Base-by-base conservation (phyloP, 2,113 vertebrate genomes). In the Engystomops pustulosus region DNA sequence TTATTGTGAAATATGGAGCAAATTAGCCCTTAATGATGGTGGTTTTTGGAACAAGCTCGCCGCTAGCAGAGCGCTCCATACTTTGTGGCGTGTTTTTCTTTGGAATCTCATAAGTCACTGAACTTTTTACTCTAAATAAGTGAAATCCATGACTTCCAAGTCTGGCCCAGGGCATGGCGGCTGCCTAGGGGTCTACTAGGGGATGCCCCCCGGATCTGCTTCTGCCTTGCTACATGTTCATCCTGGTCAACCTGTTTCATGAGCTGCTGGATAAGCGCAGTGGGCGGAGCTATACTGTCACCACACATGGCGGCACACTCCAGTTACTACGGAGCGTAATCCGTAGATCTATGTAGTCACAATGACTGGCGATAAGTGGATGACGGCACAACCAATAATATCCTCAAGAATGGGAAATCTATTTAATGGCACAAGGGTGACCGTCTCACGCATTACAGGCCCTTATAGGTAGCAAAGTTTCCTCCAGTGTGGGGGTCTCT, bases 1-100 rank as follows among this genome's bases (percentile, higher is more conserved):
- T 92, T 89, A 80, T 49, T 83, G 69, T 89, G 88, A 91, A 90
- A 85, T 87, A 93, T 86, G 89, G 92, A 87, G 90, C 88, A 88
- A 90, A 91, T 89, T 90, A 90, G 70, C 88, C 88, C 87, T 88
- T 92, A 92, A 92, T 90, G 90, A 90, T 91, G 90, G 90, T 90
- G 89, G 88, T 88, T 90, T 89, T 88, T 90, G 89, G 88, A 78
- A 60, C 51, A 58, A 38, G 75, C 10, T 38, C 12, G n/a, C 51
- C 51, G 34, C 51, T 78, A 78, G 9, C 75, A 8, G 51, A 23
- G 11, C n/a, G 2, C 4, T 0, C 49, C 0, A 12, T 18, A 77
- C 30, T 77, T 55, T 20, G 3, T 36, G 74, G 8, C 5, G 2
- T 2, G 41, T 78, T 78, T 58, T 36, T 38, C 51, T n/a, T 38